Conservation (phyloP, 2,888 invertebrate species). For the Strigamia crassipes region DNA sequence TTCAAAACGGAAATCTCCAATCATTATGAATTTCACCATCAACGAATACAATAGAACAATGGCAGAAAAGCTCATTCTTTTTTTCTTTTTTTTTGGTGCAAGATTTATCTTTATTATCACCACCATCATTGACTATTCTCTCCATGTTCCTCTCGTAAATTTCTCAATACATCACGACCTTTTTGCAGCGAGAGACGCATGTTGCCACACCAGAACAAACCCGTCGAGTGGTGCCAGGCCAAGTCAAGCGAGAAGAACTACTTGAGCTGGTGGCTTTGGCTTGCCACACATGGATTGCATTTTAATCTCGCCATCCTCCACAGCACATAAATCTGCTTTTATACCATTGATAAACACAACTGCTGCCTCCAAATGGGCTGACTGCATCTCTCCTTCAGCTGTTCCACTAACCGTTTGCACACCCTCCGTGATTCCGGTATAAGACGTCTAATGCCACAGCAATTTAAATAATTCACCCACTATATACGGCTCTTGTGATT, state of each 20-base stretch:
- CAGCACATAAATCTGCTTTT: conserved; percentile 34
- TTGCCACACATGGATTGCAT: conserved; percentile 37
- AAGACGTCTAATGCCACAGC: conserved; percentile 6
- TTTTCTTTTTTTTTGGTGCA: neutral
- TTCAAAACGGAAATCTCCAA: conserved; percentile 10
- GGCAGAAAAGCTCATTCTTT: neutral
- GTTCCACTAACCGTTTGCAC: neutral
- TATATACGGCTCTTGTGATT: neutral
- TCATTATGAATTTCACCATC: neutral
- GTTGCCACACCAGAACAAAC: conserved; percentile 3
- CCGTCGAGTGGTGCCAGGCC: conserved; percentile 13
- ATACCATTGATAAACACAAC: conserved; percentile 37
- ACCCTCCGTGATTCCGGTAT: conserved; percentile 19
- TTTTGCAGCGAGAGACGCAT: conserved; percentile 21
- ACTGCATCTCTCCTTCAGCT: conserved; percentile 31
- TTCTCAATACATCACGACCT: conserved; percentile 33
- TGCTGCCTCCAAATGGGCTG: conserved; percentile 27
- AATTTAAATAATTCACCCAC: conserved; percentile 32
- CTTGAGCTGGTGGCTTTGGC: conserved; percentile 37
- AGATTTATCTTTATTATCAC: conserved; percentile 1
- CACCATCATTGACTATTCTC: conserved; percentile 30
- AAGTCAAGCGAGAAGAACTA: conserved; percentile 34
- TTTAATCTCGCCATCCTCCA: conserved; percentile 34
- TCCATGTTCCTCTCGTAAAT: conserved; percentile 28
- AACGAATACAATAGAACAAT: neutral